Evolutionary conservation across 2,113 vertebrate species (phyloP), one percentile per base, ranked within the genome.

Genomic region (Siniperca knerii): DNA sequence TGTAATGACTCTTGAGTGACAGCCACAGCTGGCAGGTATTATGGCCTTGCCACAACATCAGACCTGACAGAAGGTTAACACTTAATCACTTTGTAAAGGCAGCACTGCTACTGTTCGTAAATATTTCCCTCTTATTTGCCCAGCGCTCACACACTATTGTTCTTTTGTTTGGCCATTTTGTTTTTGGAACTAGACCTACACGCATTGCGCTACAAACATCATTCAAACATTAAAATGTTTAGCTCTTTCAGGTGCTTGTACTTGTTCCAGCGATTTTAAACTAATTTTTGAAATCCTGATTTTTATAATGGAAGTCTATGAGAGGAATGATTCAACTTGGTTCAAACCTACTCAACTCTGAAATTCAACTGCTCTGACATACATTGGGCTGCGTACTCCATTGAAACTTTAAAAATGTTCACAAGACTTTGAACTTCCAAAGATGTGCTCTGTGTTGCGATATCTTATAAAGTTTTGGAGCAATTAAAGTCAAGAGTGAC

Each of bases 21-120:
- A 92, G 89, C 72, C 68, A 82, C 90, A 93, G 91, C 90, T 95
- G 91, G 87, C 73, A 66, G 84, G 74, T 86, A 68, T 81, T 89
- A 89, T 44, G 82, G 85, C 74, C 77, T 67, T 74, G 79, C 83
- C 82, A 86, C 74, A 81, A 79, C 88, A 86, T 82, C 77, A 64
- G 71, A 67, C 54, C 73, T 7, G 33, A 79, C 90, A 86, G 79
- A 77, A 68, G 83, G 83, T 90, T 73, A 84, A 87, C 80, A 87
- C 88, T 87, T 72, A 64, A 90, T 91, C 81, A 52, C 76, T 55
- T 70, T 78, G 79, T 54, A 71, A 62, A 79, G 8, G 65, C 75
- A 60, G 46, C 64, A 7, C 54, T 44, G 83, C 81, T 72, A 75
- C 85, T 62, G 69, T 64, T 80, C 25, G 37, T 54, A 82, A 89